Conservation (phyloP, 1,140 invertebrate genomes). For the Mamestra configurata region DNA sequence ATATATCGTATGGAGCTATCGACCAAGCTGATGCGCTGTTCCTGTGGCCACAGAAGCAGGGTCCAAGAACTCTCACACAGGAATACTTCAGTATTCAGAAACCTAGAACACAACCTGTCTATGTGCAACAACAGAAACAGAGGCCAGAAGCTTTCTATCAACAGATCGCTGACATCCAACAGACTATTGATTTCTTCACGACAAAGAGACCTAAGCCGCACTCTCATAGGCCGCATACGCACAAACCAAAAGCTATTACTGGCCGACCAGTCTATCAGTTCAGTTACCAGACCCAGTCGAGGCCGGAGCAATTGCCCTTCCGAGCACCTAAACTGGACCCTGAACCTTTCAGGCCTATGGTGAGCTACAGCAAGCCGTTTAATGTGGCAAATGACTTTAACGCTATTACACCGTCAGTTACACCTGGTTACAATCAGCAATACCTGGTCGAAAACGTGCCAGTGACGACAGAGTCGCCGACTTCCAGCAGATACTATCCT, state of each 20-base stretch:
- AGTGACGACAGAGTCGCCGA: constrained; percentile 82
- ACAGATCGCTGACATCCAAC: constrained; percentile 88
- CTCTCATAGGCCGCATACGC: constrained; percentile 74
- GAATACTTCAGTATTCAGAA: constrained; percentile 86
- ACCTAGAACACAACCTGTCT: constrained; percentile 77
- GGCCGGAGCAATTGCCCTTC: constrained; percentile 81
- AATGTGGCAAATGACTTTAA: constrained; percentile 88
- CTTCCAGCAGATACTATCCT: constrained; percentile 82
- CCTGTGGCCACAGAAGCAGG: constrained; percentile 86
- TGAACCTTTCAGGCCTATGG: constrained; percentile 90
- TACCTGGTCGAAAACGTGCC: constrained; percentile 81
- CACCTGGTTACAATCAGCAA: constrained; percentile 78
- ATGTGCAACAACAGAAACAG: constrained; percentile 75
- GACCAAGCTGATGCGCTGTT: constrained; percentile 83
- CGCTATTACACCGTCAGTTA: constrained; percentile 81
- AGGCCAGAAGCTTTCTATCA: constrained; percentile 86
- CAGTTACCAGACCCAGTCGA: constrained; percentile 80
- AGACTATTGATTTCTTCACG: constrained; percentile 87
- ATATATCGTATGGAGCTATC: constrained; percentile 83
- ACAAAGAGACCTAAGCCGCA: constrained; percentile 85
- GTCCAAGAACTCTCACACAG: constrained; percentile 85
- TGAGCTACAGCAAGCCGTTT: constrained; percentile 90
- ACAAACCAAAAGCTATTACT: constrained; percentile 79
- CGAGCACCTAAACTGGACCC: constrained; percentile 88
- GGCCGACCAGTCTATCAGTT: constrained; percentile 84